Evolutionary conservation across 2,888 invertebrate species (phyloP).

Genomic region (Gisinianus flammeolus): DNA sequence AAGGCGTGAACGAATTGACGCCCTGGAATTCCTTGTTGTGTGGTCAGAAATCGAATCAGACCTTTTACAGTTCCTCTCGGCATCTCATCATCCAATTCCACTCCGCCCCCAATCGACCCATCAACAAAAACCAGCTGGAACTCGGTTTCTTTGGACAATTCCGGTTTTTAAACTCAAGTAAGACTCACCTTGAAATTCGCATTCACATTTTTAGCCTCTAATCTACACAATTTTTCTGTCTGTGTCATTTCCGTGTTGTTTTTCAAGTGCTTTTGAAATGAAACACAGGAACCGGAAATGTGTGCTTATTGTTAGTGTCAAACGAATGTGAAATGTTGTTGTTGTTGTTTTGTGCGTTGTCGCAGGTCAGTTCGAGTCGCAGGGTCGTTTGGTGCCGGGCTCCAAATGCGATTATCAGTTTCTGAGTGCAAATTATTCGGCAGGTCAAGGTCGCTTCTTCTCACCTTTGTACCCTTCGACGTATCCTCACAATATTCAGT

Average conservation of each 20-base stretch:
- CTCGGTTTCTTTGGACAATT: constrained; percentile 54
- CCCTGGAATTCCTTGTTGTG: constrained; percentile 77
- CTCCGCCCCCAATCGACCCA: constrained; percentile 59
- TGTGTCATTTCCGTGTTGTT: neutral
- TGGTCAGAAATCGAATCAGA: constrained; percentile 73
- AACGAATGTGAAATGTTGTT: neutral
- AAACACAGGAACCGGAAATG: no score
- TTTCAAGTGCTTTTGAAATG: no score
- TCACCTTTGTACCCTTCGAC: constrained; percentile 95
- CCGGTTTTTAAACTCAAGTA: constrained; percentile 57
- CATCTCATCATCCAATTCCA: constrained; percentile 79
- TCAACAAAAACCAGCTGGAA: constrained; percentile 1
- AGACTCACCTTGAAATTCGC: no score
- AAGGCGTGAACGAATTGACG: constrained; percentile 75
- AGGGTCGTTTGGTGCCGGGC: constrained; percentile 76
- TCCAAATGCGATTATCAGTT: constrained; percentile 87
- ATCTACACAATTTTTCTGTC: neutral
- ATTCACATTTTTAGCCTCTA: no score
- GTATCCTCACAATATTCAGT: constrained; percentile 89
- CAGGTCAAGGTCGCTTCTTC: constrained; percentile 78
- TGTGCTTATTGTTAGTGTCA: neutral
- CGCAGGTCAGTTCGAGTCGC: constrained; percentile 80
- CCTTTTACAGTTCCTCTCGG: constrained; percentile 77
- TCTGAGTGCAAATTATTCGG: constrained; percentile 73
- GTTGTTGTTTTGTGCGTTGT: constrained; percentile 59